Conservation (phyloP, 2,113 vertebrate genomes). For the Dolichallabes microphthalmus region DNA sequence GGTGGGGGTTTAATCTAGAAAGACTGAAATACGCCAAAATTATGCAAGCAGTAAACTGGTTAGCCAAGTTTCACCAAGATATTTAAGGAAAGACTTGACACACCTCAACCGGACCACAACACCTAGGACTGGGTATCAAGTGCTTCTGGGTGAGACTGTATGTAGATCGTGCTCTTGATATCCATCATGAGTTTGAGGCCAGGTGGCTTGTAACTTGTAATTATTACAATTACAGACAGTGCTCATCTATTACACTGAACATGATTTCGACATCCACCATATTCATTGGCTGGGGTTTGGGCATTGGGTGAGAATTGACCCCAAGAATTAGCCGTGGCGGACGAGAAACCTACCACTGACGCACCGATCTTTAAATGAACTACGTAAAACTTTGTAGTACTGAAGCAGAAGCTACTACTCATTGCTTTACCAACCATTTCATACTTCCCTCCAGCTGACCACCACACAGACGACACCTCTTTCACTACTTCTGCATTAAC, state of each 20-base stretch:
- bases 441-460: background rate
- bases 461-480: background rate
- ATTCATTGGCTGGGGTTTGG: no score
- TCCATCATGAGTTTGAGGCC: background rate
- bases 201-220: background rate
- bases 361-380: no score
- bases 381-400: no score
- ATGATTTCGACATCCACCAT: no score
- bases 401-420: background rate
- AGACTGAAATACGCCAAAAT: background rate
- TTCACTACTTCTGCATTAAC: background rate
- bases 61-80: background rate
- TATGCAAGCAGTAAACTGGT: background rate
- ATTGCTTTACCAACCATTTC: background rate
- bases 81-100: background rate
- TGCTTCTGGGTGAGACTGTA: background rate
- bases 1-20: no score
- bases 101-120: background rate
- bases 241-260: no score
- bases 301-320: no score
- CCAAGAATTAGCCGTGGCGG: no score
- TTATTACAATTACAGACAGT: no score
- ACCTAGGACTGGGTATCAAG: no score
- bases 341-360: no score
- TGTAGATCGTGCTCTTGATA: background rate